Conservation (phyloP, 2,888 invertebrate species). For the Melipona bicolor region DNA sequence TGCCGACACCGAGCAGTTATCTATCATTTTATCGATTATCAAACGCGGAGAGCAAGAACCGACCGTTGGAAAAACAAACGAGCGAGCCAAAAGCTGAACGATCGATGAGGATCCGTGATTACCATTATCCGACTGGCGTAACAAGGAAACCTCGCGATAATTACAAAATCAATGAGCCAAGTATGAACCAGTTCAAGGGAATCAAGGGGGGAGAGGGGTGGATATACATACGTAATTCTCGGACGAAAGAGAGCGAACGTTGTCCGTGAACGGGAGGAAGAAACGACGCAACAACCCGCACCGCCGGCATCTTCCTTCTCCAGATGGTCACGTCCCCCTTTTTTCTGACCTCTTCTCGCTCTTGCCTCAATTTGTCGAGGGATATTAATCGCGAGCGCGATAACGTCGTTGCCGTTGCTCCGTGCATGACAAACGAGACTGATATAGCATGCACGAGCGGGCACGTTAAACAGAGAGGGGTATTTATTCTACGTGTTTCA, state of each 20-base stretch:
- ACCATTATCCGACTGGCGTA: neutral
- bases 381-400: slow-evolving; percentile 73
- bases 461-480: slow-evolving; percentile 75
- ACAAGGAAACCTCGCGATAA: slow-evolving; percentile 6
- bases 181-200: neutral
- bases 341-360: slow-evolving; percentile 8
- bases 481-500: slow-evolving; percentile 77
- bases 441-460: slow-evolving; percentile 69
- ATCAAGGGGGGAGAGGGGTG: neutral
- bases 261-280: neutral
- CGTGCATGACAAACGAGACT: slow-evolving; percentile 79
- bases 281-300: slow-evolving; percentile 26
- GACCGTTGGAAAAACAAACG: neutral
- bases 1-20: neutral
- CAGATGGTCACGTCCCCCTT: slow-evolving; percentile 24
- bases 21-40: neutral
- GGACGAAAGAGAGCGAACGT: neutral
- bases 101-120: neutral
- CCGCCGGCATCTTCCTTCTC: slow-evolving; percentile 29
- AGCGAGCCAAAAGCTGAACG: neutral
- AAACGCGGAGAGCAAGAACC: neutral
- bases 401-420: slow-evolving; percentile 75
- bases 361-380: slow-evolving; percentile 67
- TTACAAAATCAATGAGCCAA: slow-evolving; percentile 31
- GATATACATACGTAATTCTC: neutral